phyloP scores from a whole-genome alignment of 2,797 vertebrate genomes.

The Oreonectes daqikongensis region DNA sequence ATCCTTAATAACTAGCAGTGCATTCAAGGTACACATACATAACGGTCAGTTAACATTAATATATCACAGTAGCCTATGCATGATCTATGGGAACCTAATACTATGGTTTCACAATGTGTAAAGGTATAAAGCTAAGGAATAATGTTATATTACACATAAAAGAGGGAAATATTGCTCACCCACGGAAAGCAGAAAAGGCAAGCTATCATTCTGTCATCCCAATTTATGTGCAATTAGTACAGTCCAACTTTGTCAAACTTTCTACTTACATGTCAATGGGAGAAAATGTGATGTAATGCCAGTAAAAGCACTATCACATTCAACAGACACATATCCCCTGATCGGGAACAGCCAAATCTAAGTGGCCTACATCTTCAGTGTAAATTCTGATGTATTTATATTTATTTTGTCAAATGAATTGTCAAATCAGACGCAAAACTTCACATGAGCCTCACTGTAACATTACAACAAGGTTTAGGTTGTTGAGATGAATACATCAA shows the following conservation, averaged over 20 bases:
- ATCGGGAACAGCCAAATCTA: background rate
- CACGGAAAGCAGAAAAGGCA: background rate
- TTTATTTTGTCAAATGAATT: background rate
- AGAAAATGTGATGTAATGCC: background rate
- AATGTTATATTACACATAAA: background rate
- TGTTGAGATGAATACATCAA: conserved; percentile 8
- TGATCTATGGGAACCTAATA: too few species aligned
- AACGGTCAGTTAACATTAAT: too few species aligned
- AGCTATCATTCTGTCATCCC: background rate
- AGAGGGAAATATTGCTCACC: background rate
- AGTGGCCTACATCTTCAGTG: too few species aligned
- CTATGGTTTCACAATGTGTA: background rate
- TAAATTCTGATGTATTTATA: too few species aligned
- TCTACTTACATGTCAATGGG: background rate
- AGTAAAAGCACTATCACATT: background rate
- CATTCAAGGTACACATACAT: too few species aligned
- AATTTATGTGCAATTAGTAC: background rate
- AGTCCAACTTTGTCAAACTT: conserved; percentile 4
- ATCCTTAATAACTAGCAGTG: too few species aligned
- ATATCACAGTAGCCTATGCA: too few species aligned
- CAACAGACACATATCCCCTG: background rate
- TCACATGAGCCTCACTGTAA: background rate
- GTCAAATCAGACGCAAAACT: background rate
- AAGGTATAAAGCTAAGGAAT: background rate
- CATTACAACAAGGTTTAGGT: conserved; percentile 1